Evolutionary conservation across 2,797 vertebrate genomes (phyloP), one percentile per base, ranked within the genome.

Genomic region (Pseudochirops cupreus): DNA sequence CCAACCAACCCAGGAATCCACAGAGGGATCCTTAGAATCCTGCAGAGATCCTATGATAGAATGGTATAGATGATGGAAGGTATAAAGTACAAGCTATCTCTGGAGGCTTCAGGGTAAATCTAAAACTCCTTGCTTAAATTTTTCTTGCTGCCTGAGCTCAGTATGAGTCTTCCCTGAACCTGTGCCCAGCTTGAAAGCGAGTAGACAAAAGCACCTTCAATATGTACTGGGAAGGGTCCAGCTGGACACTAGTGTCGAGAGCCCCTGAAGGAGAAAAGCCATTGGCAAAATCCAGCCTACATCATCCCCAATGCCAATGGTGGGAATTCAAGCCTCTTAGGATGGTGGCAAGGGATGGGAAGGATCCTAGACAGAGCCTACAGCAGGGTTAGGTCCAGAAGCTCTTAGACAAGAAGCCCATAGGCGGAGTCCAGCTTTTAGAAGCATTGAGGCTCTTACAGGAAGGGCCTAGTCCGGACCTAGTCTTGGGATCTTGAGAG

Each of bases 291-390:
- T 13, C 3, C 10, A 10, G 55, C 53, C 56, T 12, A 54, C 18
- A 29, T 67, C 24, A 21, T 11, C n/a, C 24, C 13, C 54, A 52
- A 21, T 54, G 92, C 39, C 29, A 10, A 33, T 56, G 57, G 14
- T 24, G 39, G 5, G 0, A 18, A 21, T 50, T 53, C 16, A 31
- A 55, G 11, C n/a, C 18, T 74, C n/a, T 26, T 2, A 82, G 57
- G 14, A 90, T 12, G 10, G 0, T 29, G 28, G 53, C 29, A 39
- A 33, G 24, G 31, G 5, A 31, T 0, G 0, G 59, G n/a, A 31
- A 10, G 56, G n/a, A 54, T 9, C 46, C 50, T 26, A 39, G 67
- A 4, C 29, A 12, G 55, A 74, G 12, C 52, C 52, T 91, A n/a
- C 6, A 74, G n/a, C n/a, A 74, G n/a, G 7, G 2, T 18, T 74